Base-by-base conservation (phyloP, 2,797 vertebrate species). In the Siniperca undulata region DNA sequence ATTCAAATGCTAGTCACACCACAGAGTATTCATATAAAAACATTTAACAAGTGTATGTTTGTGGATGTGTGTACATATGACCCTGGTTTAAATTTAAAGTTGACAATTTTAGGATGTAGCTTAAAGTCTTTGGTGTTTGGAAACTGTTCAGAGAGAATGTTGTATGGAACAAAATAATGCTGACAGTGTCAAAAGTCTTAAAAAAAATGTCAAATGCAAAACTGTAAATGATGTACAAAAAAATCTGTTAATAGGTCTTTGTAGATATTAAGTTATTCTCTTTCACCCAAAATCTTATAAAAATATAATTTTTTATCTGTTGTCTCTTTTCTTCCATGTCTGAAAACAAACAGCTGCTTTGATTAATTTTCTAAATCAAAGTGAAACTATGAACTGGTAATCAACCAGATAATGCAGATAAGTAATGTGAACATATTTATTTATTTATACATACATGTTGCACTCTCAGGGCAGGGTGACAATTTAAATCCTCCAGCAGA, bases 261-360 rank as follows among this genome's bases (percentile, higher is more conserved):
- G 97, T 99, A 98, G 97, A 98, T 98, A 98, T 96, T 87, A 85
- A 97, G 96, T 98, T 99, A 99, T 94, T 96, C 88, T 82, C 90
- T 95, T 94, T 96, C 93, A 91, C 83, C 70, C 89, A 75, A 89
- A 92, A 90, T 84, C 87, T 90, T 83, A 92, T 90, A 92, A 93
- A 92, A 91, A 88, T 80, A 0, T 80, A 93, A 91, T 95, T 96
- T 83, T 50, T 95, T 94, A 93, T 5, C 56, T n/a, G 0, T 50
- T 16, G 56, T 85, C 5, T 48, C 36, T 30, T 0, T 66, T 20
- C 73, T 76, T 69, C 16, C 3, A 3, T 55, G 34, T 50, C 17
- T 46, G 1, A 56, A 66, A 60, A 60, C 14, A 71, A 60, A 6
- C 19, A 34, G 19, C 64, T 38, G 30, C 4, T 42, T 24, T 2